Conservation (phyloP, 2,113 vertebrate species). For the Aegithalos caudatus region DNA sequence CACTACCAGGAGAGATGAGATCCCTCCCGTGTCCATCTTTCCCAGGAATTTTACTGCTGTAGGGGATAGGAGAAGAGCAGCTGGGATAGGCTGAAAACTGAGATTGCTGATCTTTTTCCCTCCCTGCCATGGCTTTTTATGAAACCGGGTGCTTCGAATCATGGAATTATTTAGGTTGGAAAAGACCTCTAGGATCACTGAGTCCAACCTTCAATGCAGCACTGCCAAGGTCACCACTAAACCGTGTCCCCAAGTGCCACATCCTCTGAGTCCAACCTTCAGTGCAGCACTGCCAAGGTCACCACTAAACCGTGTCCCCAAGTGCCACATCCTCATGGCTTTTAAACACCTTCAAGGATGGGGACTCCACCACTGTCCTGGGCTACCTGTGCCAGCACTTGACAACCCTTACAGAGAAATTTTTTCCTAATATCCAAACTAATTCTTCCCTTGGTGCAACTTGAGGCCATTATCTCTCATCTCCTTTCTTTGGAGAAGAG, state of each 20-base stretch:
- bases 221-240: neutral
- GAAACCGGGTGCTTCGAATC: accelerated
- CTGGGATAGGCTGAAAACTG: neutral
- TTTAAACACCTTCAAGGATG: neutral
- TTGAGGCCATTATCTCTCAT: accelerated
- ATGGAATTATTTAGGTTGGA: neutral
- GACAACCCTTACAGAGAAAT: neutral
- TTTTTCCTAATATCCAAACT: neutral
- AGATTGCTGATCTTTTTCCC: neutral
- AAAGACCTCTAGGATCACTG: neutral
- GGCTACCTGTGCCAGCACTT: neutral
- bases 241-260: neutral
- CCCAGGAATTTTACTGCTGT: neutral
- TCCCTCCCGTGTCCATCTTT: neutral
- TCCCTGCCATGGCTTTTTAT: neutral
- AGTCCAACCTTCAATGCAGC: neutral
- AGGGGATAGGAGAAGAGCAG: neutral
- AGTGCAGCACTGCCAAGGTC: neutral
- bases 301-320: neutral
- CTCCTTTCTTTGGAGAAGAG: neutral
- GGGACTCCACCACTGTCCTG: neutral
- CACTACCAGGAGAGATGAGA: accelerated
- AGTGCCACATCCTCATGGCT: accelerated
- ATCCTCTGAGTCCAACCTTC: neutral
- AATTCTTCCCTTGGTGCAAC: neutral